Base-by-base conservation (phyloP, 2,888 invertebrate genomes). In the Tiphia femorata region DNA sequence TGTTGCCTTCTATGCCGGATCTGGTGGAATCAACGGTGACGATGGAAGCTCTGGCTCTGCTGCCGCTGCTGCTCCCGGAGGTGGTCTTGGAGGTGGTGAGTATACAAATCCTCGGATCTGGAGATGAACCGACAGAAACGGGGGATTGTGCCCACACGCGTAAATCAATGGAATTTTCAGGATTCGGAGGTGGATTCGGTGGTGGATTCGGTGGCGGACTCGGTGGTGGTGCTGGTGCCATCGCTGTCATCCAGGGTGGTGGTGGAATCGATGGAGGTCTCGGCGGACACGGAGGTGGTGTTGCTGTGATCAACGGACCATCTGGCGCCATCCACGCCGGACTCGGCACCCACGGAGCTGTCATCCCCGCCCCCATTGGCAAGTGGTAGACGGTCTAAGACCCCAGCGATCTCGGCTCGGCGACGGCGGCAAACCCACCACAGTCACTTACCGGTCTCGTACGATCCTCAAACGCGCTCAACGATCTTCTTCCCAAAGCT, bases 321-420 rank as follows among this genome's bases (percentile, higher is more conserved):
- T 82, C 82, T 72, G 83, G 83, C 64, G 81, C 81, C 78, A 83
- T 83, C 82, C 83, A 83, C 66, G 83, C 83, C 65, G 83, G 82
- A 61, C 82, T 83, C 67, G 83, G 83, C 77, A 76, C 81, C 72
- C 83, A 83, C 79, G 83, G 83, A 81, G 83, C 83, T 50, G 80
- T 83, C 83, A 81, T 83, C 81, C 79, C 81, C 70, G 82, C 75
- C 68, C 71, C 68, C 68, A 73, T 78, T 67, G 77, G 75, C 78
- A 81, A 82, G 73, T 83, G 79, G 78, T 82, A 83, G 77, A 81
- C 79, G 81, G 75, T 77, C 76, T 71, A 78, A 76, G 73, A 81
- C 73, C 80, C 75, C 76, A 78, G 82, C 79, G 82, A 83, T 83
- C 83, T 83, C 83, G 83, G 82, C 81, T 79, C 79, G 82, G 83